A percentile compares a stretch with the other conserved stretches of the same genome.
Conservation (phyloP, 2,888 invertebrate genomes). For the Octonoba sinensis region DNA sequence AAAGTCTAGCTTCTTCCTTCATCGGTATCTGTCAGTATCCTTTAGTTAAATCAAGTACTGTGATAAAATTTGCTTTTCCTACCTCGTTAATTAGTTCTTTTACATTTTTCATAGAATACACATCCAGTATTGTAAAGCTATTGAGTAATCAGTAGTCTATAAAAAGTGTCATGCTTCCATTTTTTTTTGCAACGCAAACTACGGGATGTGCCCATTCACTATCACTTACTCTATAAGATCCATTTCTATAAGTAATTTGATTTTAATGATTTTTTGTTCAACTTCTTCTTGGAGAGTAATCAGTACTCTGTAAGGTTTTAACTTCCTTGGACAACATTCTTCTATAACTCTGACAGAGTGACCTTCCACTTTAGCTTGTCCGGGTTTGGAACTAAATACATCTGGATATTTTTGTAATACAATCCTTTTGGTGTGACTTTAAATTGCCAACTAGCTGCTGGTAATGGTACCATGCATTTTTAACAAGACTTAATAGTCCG, state of each 20-base stretch:
- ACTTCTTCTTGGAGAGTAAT: slow-evolving; percentile 3
- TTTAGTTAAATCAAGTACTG: slow-evolving; percentile 4
- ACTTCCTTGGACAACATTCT: background rate
- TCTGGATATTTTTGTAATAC: too few relatives aligned
- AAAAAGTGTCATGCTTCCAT: slow-evolving; percentile 5
- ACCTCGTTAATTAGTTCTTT: slow-evolving; percentile 5
- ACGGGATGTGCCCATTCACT: slow-evolving; percentile 14
- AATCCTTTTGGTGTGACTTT: too few relatives aligned
- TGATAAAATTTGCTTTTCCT: slow-evolving; percentile 1
- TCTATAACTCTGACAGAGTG: too few relatives aligned
- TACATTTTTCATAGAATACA: slow-evolving; percentile 1
- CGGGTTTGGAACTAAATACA: too few relatives aligned
- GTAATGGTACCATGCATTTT: too few relatives aligned
- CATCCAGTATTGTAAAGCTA: slow-evolving; percentile 6
- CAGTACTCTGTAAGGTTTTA: too few relatives aligned
- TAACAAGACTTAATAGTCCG: too few relatives aligned
- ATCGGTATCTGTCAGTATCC: slow-evolving; percentile 6
- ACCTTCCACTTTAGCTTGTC: too few relatives aligned
- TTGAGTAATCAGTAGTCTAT: background rate
- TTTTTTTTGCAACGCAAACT: too few relatives aligned
- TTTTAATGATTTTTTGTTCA: too few relatives aligned
- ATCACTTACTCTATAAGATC: background rate
- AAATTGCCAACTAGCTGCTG: too few relatives aligned
- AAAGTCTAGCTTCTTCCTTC: slow-evolving; percentile 8
- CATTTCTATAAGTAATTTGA: background rate